A percentile compares a stretch with the other conserved stretches of the same genome.
phyloP scores from a whole-genome alignment of 2,113 vertebrate species.

The Leucoraja erinaceus region DNA sequence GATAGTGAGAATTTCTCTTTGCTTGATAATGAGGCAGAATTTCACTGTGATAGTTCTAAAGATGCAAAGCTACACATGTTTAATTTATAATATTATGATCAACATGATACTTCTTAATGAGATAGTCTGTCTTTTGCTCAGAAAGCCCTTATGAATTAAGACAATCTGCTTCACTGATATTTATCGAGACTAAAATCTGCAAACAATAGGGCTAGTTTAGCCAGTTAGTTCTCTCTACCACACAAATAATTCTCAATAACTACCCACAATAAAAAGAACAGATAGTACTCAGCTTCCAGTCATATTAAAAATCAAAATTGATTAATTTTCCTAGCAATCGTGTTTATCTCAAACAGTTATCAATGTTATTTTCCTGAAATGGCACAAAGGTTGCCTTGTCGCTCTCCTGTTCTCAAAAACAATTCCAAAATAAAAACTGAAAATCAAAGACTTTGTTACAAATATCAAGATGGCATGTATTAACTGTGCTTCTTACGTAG shows the following conservation, averaged over 20 bases:
- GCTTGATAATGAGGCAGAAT: not conserved
- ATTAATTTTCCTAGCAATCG: not conserved
- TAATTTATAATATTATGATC: not conserved
- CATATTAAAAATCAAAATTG: not conserved
- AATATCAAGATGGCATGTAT: not conserved
- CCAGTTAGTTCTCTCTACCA: not conserved
- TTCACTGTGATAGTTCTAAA: not conserved
- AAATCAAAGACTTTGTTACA: not conserved
- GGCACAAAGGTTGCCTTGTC: not conserved
- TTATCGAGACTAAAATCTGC: not conserved
- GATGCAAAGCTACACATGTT: not conserved
- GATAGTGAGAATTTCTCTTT: not conserved
- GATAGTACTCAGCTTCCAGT: not conserved
- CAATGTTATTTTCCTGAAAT: not conserved
- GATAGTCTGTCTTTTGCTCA: not conserved
- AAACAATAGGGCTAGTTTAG: not conserved
- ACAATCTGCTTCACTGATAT: not conserved
- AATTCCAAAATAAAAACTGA: not conserved
- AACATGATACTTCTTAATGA: constrained; percentile 20
- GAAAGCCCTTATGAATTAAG: not conserved
- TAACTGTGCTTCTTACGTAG: not conserved
- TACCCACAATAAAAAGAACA: not conserved
- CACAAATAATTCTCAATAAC: not conserved
- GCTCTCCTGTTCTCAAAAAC: not conserved
- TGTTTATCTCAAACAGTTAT: not conserved